Evolutionary conservation across 2,888 invertebrate genomes (phyloP).

Genomic region (Clostera curtula): DNA sequence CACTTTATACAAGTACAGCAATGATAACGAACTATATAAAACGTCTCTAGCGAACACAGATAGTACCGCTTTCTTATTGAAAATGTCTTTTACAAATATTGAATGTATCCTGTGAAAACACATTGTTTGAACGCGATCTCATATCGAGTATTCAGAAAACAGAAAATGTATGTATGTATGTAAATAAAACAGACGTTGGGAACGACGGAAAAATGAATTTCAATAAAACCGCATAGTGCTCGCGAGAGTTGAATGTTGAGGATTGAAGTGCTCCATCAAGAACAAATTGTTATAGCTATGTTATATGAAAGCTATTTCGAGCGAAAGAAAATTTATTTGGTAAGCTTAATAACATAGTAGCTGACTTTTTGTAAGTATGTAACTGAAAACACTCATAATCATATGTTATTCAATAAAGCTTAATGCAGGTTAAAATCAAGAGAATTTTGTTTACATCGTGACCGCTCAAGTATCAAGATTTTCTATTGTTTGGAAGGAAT

Average conservation of each 20-base stretch:
- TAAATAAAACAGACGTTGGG: conserved; percentile 33
- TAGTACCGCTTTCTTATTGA: neutral
- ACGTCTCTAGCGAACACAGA: too few species aligned
- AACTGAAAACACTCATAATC: too few species aligned
- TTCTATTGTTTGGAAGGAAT: too few species aligned
- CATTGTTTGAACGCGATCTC: conserved; percentile 9
- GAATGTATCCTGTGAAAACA: neutral
- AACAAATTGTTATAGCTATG: too few species aligned
- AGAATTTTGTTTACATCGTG: too few species aligned
- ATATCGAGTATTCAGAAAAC: conserved; percentile 30
- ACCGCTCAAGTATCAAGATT: too few species aligned
- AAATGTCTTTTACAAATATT: conserved; percentile 1
- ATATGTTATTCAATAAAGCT: too few species aligned
- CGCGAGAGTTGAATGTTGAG: conserved; percentile 14
- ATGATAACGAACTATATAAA: too few species aligned
- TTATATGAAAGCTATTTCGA: conserved; percentile 43
- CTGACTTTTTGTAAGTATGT: too few species aligned
- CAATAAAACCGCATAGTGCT: conserved; percentile 27
- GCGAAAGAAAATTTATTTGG: conserved; percentile 42
- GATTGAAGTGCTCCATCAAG: conserved; percentile 17
- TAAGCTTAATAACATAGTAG: too few species aligned
- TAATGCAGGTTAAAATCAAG: too few species aligned
- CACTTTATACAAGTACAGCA: too few species aligned
- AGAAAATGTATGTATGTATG: conserved; percentile 29
- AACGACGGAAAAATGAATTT: conserved; percentile 31